A percentile compares a stretch with the other conserved stretches of the same genome.
Evolutionary conservation across 2,113 vertebrate genomes (phyloP).

Genomic region (Gambusia affinis): DNA sequence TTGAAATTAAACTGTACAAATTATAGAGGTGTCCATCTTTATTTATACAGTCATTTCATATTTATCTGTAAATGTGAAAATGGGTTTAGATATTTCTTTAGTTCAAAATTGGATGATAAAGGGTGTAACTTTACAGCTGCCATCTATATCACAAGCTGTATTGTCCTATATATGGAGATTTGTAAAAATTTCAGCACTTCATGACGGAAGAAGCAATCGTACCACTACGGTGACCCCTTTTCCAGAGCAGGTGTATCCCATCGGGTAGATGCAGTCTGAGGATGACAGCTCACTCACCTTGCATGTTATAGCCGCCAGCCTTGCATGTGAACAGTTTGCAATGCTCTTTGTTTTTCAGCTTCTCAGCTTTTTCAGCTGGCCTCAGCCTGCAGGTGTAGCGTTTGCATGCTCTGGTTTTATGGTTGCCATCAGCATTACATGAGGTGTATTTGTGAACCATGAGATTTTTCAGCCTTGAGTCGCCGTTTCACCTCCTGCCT

Average conservation of each 20-base stretch:
- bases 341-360: slow-evolving; percentile 6
- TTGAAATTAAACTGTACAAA: too few relatives aligned
- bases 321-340: slow-evolving; percentile 6
- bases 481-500: slow-evolving; percentile 59
- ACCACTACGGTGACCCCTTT: neutral
- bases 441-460: slow-evolving; percentile 59
- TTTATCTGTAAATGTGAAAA: neutral
- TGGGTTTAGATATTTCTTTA: neutral
- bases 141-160: neutral
- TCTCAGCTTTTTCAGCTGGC: slow-evolving; percentile 4
- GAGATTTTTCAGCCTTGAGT: slow-evolving; percentile 60
- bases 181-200: too few relatives aligned
- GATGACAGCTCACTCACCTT: neutral
- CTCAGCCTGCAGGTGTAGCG: slow-evolving; percentile 45
- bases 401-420: slow-evolving; percentile 13
- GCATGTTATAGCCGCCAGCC: neutral
- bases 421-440: slow-evolving; percentile 38
- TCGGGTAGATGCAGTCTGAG: neutral
- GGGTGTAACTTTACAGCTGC: neutral
- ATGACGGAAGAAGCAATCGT: too few relatives aligned
- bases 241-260: slow-evolving; percentile 3
- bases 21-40: too few relatives aligned
- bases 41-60: too few relatives aligned
- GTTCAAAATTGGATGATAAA: neutral
- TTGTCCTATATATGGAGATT: neutral